These are phyloP conservation scores for Speoplatyrhinus poulsoni DNA, from an alignment of 2,113 vertebrate species.

Conservation along the genomic window DNA sequence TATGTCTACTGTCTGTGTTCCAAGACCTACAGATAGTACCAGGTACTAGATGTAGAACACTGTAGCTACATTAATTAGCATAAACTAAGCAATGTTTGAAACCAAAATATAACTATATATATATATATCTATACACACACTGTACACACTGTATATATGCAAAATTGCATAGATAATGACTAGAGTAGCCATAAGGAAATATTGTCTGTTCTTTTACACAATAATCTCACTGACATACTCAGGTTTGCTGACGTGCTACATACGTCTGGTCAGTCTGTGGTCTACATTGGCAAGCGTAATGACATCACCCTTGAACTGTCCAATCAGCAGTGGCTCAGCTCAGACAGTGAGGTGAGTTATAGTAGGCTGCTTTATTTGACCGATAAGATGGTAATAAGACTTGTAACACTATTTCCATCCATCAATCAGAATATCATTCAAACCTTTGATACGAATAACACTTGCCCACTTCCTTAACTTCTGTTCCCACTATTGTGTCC, in stretches of 20 bases:
- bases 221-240: background rate
- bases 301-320: slow-evolving; percentile 52
- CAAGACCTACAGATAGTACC: slow-evolving; percentile 13
- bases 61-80: background rate
- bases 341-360: slow-evolving; percentile 81
- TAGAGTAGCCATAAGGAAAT: background rate
- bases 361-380: background rate
- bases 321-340: slow-evolving; percentile 67
- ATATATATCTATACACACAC: no score
- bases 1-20: slow-evolving; percentile 7
- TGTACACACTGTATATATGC: no score
- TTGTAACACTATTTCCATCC: background rate
- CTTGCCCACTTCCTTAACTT: background rate
- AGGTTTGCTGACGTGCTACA: slow-evolving; percentile 80
- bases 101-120: background rate
- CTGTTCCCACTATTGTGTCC: background rate
- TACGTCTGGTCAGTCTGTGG: slow-evolving; percentile 67
- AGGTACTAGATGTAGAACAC: slow-evolving; percentile 34
- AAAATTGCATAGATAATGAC: background rate
- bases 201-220: background rate
- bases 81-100: background rate
- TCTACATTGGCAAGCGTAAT: slow-evolving; percentile 69
- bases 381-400: no score
- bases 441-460: background rate
- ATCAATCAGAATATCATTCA: background rate